Conservation (phyloP, 2,113 vertebrate genomes). For the Eulemur rufifrons region DNA sequence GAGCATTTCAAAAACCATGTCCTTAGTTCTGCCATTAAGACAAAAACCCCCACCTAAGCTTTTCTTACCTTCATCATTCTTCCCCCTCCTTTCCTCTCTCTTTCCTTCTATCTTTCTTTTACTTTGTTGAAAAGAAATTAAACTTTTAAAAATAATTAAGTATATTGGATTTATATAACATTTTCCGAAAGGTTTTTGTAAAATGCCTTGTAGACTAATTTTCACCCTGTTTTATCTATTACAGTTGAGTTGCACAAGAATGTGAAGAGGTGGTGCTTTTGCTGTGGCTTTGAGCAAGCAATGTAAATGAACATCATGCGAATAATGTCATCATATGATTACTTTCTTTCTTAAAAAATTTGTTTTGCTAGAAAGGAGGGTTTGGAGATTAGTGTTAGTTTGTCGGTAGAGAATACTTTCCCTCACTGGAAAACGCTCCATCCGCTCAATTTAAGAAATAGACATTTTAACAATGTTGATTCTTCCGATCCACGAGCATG, state of each 20-base stretch:
- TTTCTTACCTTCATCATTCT: too few relatives aligned
- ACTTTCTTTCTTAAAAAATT: background rate
- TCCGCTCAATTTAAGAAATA: background rate
- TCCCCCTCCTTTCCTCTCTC: too few relatives aligned
- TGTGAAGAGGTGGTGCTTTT: background rate
- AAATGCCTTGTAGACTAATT: background rate
- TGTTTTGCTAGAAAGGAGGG: background rate
- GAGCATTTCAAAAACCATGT: background rate
- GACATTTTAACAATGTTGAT: too few relatives aligned
- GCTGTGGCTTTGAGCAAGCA: background rate
- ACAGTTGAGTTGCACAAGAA: background rate
- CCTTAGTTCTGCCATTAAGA: background rate
- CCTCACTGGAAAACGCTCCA: background rate
- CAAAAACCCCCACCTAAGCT: background rate
- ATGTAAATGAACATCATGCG: background rate
- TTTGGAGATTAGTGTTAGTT: background rate
- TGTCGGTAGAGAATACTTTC: background rate
- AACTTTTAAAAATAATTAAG: background rate
- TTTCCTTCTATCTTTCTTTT: too few relatives aligned
- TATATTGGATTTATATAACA: background rate
- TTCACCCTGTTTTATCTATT: background rate
- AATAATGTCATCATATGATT: background rate
- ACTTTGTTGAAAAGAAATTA: background rate
- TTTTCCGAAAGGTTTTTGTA: background rate
- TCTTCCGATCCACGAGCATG: too few relatives aligned